Conservation (phyloP, 2,888 invertebrate species). For the Hyles lineata region DNA sequence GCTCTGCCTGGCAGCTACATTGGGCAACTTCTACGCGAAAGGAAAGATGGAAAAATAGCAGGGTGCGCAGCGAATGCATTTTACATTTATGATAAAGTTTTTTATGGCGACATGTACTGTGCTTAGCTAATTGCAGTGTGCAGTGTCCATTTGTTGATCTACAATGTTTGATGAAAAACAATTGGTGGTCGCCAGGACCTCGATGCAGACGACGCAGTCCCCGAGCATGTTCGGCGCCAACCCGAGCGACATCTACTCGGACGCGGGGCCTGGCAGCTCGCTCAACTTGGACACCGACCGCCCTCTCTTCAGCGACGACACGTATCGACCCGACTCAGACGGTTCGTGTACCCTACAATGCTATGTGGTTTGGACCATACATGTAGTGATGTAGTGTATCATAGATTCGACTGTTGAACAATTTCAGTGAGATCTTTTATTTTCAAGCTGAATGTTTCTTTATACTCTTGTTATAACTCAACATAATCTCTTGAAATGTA, state of each 20-base stretch:
- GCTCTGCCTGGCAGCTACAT: conserved; percentile 89
- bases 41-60: conserved; percentile 61
- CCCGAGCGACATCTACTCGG: conserved; percentile 83
- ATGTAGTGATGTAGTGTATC: no score
- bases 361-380: neutral
- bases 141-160: no score
- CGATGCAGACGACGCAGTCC: conserved; percentile 42
- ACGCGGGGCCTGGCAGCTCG: conserved; percentile 80
- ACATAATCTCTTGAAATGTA: no score
- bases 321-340: conserved; percentile 55
- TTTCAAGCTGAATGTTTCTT: no score
- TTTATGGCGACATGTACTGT: neutral
- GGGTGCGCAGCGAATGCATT: conserved; percentile 42
- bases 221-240: conserved; percentile 71
- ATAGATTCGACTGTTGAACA: no score
- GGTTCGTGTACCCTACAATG: conserved; percentile 36
- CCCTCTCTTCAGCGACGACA: conserved; percentile 86
- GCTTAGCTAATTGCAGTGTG: neutral
- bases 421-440: no score
- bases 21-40: conserved; percentile 71
- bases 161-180: neutral
- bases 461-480: no score
- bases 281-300: conserved; percentile 87
- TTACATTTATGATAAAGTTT: neutral
- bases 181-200: conserved; percentile 34